Evolutionary conservation across 2,888 invertebrate species (phyloP), one percentile per base, ranked within the genome.

Genomic region (Pristionchus maxplancki): DNA sequence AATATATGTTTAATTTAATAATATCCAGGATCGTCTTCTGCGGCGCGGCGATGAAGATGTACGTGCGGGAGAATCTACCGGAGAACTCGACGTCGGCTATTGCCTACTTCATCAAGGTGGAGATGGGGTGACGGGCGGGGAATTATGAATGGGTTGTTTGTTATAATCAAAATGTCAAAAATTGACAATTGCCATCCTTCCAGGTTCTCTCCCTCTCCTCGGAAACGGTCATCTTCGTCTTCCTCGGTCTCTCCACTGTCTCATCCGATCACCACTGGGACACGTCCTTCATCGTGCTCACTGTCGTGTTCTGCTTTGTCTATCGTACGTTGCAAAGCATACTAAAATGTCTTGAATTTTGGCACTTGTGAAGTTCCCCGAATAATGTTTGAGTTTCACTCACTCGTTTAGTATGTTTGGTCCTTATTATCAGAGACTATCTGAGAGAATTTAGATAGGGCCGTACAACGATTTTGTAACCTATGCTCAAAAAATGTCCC

Each of bases 141-240:
- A n/a, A n/a, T n/a, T n/a, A n/a, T n/a, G n/a, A n/a, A n/a, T n/a
- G n/a, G n/a, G n/a, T n/a, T n/a, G n/a, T n/a, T n/a, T n/a, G n/a
- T n/a, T n/a, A n/a, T n/a, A n/a, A n/a, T n/a, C n/a, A n/a, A n/a
- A n/a, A n/a, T n/a, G n/a, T n/a, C n/a, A n/a, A n/a, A n/a, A n/a
- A n/a, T n/a, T n/a, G n/a, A 40, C n/a, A 44, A 28, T 15, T 20
- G 28, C 5, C 6, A 15, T 58, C 6, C 6, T 58, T n/a, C 97
- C 98, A 99, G 96, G 98, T 99, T 98, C 95, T 99, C 93, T 98
- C 98, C 89, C 97, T 97, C 92, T 97, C 98, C 5, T 97, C 98
- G 15, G 99, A 99, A 96, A 99, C 99, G 6, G 97, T 99, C 95
- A 99, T 99, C 95, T 99, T 99, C 96, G 98, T 99, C 97, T 98